Evolutionary conservation across 2,797 vertebrate species (phyloP).

Genomic region (Eulemur albifrons): DNA sequence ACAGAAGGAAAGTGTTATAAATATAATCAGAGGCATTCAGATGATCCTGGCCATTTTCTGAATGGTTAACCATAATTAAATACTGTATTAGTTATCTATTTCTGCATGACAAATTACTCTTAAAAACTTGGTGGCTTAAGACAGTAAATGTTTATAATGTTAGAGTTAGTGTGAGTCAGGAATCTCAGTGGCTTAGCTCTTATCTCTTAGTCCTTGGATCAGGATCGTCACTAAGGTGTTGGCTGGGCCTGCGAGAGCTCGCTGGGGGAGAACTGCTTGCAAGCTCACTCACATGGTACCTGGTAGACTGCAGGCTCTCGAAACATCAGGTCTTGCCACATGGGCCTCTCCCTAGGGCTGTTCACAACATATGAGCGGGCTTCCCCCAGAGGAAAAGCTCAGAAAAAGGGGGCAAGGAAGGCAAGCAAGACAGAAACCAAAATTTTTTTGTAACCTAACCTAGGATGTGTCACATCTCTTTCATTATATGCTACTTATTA

Average conservation of each 20-base stretch:
- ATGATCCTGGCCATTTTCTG: neutral
- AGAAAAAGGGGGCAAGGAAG: neutral
- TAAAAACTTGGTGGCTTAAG: neutral
- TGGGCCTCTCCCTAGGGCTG: neutral
- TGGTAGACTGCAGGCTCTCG: accelerated
- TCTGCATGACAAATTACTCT: neutral
- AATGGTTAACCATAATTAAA: conserved; percentile 12
- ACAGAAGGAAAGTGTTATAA: neutral
- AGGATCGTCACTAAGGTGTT: neutral
- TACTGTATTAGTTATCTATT: neutral
- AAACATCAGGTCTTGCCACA: neutral
- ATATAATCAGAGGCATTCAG: conserved; percentile 9
- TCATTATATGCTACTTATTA: neutral
- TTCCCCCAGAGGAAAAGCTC: neutral
- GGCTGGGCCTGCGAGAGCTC: neutral
- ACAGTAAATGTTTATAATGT: neutral
- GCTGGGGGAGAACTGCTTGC: neutral
- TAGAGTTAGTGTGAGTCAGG: neutral
- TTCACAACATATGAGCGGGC: neutral
- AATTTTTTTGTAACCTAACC: neutral
- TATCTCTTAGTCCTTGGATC: neutral
- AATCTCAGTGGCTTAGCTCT: neutral
- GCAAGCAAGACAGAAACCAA: neutral
- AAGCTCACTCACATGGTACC: neutral
- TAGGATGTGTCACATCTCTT: neutral